Conservation (phyloP, 1,140 invertebrate genomes). For the Eufriesea mexicana region DNA sequence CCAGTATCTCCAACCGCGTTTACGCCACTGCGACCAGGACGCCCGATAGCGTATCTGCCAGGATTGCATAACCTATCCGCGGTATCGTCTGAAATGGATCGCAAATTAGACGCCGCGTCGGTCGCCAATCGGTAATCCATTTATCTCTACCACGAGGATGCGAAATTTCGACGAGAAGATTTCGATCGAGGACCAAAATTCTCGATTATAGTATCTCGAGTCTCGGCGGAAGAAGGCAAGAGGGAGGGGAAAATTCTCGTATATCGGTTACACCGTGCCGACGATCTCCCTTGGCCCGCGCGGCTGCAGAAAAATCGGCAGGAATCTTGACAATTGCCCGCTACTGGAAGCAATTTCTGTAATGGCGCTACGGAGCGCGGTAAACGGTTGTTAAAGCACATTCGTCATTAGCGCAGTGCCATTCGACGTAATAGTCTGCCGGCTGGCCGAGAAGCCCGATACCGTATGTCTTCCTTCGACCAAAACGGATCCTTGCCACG, state of each 20-base stretch:
- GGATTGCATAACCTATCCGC: slow-evolving; percentile 44
- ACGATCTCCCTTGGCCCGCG: too few relatives aligned
- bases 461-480: slow-evolving; percentile 66
- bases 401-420: slow-evolving; percentile 56
- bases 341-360: slow-evolving; percentile 19
- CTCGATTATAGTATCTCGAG: too few relatives aligned
- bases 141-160: too few relatives aligned
- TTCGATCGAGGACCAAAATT: too few relatives aligned
- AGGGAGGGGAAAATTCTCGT: neutral
- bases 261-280: too few relatives aligned
- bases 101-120: slow-evolving; percentile 27
- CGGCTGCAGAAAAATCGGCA: neutral
- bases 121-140: neutral
- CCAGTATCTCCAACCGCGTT: slow-evolving; percentile 36
- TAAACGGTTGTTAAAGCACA: slow-evolving; percentile 39
- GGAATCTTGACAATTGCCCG: neutral
- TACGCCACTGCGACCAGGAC: slow-evolving; percentile 14
- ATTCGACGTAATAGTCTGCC: slow-evolving; percentile 32
- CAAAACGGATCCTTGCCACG: slow-evolving; percentile 56
- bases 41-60: slow-evolving; percentile 57
- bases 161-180: too few relatives aligned
- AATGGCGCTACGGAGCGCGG: slow-evolving; percentile 12
- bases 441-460: slow-evolving; percentile 28
- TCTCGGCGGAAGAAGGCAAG: too few relatives aligned
- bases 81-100: slow-evolving; percentile 47